Evolutionary conservation across 2,113 vertebrate genomes (phyloP), one percentile per base, ranked within the genome.

Genomic region (Odocoileus hemionus): DNA sequence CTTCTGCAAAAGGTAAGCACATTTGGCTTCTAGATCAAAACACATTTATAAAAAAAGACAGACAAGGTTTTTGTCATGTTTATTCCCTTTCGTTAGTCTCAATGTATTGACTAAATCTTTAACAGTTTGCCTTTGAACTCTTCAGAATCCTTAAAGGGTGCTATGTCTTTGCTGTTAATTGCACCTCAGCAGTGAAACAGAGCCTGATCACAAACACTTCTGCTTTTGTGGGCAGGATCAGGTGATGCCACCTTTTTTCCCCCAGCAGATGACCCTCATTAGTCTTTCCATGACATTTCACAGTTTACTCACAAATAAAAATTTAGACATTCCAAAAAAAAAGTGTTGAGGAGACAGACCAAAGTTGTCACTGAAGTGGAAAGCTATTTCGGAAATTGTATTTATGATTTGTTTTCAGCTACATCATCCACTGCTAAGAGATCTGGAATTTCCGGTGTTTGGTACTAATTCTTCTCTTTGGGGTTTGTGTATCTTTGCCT

Each of bases 261-360:
- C 61, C 64, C 70, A 96, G 87, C 57, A 76, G 86, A 80, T 96
- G 92, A 85, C 33, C 96, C 61, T 86, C 10, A 84, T 76, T 82
- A 23, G 0, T 92, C 94, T 97, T 95, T 78, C 55, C 26, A 7
- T 82, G 61, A 61, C 67, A 52, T 89, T 61, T 79, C 92, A 30
- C 92, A 30, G 78, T 87, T 95, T 98, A 94, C 83, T 94, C 96
- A 97, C 74, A 96, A 96, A 60, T 52, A 76, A 16, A 58, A 90
- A 39, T 39, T 55, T 70, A 97, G 1, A 60, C 67, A 86, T 92
- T 55, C 30, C 13, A 12, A n/a, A 80, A 64, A 50, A 96, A 79
- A 52, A 84, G 36, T 85, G 4, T 92, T 85, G 50, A 93, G 78
- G 97, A 97, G 45, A 36, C 60, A 97, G 52, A 28, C 60, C 94